Percentiles rank a stretch among this genome's conserved stretches.
phyloP scores from a whole-genome alignment of 2,888 invertebrate genomes.

The Microctonus aethiopoides region DNA sequence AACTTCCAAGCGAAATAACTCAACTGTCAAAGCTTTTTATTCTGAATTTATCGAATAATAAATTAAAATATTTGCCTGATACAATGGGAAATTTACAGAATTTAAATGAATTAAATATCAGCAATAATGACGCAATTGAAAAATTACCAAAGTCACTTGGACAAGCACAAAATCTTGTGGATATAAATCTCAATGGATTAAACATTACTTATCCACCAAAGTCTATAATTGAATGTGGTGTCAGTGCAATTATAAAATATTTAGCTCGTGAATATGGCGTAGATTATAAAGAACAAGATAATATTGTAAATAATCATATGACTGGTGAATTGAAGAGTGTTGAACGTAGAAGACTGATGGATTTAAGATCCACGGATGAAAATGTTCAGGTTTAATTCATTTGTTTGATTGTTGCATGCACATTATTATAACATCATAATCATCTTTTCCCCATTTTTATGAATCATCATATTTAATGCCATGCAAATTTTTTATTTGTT shows the following conservation, averaged over 20 bases:
- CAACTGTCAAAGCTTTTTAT: slow-evolving; percentile 73
- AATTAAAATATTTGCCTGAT: slow-evolving; percentile 74
- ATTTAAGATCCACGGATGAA: slow-evolving; percentile 45
- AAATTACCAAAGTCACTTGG: slow-evolving; percentile 76
- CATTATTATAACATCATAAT: neutral
- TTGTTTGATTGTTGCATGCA: neutral
- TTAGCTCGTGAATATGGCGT: slow-evolving; percentile 67
- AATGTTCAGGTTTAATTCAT: slow-evolving; percentile 59
- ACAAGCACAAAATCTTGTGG: slow-evolving; percentile 72
- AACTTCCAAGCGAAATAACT: slow-evolving; percentile 77
- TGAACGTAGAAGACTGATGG: neutral
- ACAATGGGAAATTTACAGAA: slow-evolving; percentile 73
- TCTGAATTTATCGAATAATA: slow-evolving; percentile 79
- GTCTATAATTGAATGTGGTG: slow-evolving; percentile 72
- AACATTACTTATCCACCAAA: slow-evolving; percentile 76
- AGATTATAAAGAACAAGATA: slow-evolving; percentile 61
- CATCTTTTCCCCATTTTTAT: slow-evolving; percentile 8
- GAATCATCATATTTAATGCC: slow-evolving; percentile 6
- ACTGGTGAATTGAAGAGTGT: neutral
- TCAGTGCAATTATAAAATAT: slow-evolving; percentile 70
- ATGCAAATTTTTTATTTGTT: slow-evolving; percentile 56
- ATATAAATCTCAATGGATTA: slow-evolving; percentile 73
- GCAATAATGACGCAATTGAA: slow-evolving; percentile 72
- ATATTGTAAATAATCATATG: slow-evolving; percentile 31
- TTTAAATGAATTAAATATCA: slow-evolving; percentile 73